phyloP scores from a whole-genome alignment of 2,888 invertebrate genomes.

The Dryobotodes eremita region DNA sequence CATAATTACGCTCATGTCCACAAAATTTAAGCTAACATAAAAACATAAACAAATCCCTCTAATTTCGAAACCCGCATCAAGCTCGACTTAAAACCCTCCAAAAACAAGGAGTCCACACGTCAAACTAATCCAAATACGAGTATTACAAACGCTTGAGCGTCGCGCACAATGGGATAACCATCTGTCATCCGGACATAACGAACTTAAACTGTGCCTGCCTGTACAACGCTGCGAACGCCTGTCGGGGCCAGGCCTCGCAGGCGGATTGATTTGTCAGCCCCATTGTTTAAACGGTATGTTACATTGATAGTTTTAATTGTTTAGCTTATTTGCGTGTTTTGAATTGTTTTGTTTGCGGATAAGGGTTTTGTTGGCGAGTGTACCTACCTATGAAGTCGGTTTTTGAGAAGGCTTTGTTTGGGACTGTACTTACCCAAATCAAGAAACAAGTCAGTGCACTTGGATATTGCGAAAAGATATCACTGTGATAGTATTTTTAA shows the following conservation, averaged over 20 bases:
- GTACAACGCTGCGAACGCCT: constrained; percentile 73
- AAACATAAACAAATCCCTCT: constrained; percentile 59
- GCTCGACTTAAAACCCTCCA: constrained; percentile 66
- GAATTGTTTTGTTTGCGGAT: constrained; percentile 50
- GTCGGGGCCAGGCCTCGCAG: constrained; percentile 63
- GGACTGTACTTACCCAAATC: not conserved
- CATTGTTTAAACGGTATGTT: constrained; percentile 69
- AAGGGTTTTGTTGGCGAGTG: constrained; percentile 45
- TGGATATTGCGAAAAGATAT: not conserved
- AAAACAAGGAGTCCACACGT: constrained; percentile 70
- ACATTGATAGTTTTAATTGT: constrained; percentile 69
- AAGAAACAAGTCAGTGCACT: not conserved
- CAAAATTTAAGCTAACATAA: constrained; percentile 50
- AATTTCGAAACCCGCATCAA: constrained; percentile 68
- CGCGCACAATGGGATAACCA: constrained; percentile 81
- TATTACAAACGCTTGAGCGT: constrained; percentile 70
- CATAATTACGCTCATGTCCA: constrained; percentile 48
- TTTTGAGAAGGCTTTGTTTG: constrained; percentile 1
- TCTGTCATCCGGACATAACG: constrained; percentile 82
- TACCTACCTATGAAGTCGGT: constrained; percentile 15
- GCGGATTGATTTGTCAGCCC: constrained; percentile 69
- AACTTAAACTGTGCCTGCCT: constrained; percentile 79
- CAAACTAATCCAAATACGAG: constrained; percentile 71
- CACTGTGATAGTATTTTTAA: constrained; percentile 6
- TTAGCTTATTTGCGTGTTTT: constrained; percentile 66